These are phyloP conservation scores for Lutraria rhynchaena DNA, from an alignment of 1,140 invertebrate species.

Conservation along the genomic window DNA sequence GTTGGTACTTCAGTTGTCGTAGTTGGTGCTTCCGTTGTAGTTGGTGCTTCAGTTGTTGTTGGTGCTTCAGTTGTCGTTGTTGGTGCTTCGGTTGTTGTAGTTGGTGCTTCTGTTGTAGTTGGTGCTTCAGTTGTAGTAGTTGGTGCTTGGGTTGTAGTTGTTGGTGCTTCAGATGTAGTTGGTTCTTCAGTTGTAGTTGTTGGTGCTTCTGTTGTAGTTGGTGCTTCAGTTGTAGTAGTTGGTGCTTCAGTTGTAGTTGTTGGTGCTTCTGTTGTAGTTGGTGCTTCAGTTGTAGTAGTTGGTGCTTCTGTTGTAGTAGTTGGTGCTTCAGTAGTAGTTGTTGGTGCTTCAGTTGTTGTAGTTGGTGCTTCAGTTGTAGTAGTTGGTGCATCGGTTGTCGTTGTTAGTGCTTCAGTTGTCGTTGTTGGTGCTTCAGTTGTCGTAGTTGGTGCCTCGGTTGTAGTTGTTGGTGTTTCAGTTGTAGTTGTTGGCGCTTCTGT, in stretches of 20 bases:
- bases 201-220: conserved; percentile 5
- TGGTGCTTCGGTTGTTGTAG: background rate
- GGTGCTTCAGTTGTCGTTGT: background rate
- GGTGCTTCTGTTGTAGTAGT: background rate
- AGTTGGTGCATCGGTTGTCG: background rate
- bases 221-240: background rate
- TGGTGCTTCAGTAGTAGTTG: background rate
- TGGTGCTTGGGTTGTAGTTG: background rate
- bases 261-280: background rate
- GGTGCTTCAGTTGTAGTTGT: background rate
- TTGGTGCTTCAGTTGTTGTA: background rate
- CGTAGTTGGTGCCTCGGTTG: background rate
- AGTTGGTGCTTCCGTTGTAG: background rate
- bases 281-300: background rate
- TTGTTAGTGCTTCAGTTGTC: background rate
- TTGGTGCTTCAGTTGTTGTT: background rate
- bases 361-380: conserved; percentile 4
- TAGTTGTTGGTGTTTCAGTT: background rate
- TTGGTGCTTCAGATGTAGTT: background rate
- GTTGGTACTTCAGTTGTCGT: background rate
- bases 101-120: background rate
- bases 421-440: conserved; percentile 2
- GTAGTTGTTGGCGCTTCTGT: conserved; percentile 1
- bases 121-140: background rate
- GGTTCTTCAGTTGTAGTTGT: background rate